Evolutionary conservation across 2,797 vertebrate species (phyloP), one percentile per base, ranked within the genome.

Genomic region (Sebastes iracundus): DNA sequence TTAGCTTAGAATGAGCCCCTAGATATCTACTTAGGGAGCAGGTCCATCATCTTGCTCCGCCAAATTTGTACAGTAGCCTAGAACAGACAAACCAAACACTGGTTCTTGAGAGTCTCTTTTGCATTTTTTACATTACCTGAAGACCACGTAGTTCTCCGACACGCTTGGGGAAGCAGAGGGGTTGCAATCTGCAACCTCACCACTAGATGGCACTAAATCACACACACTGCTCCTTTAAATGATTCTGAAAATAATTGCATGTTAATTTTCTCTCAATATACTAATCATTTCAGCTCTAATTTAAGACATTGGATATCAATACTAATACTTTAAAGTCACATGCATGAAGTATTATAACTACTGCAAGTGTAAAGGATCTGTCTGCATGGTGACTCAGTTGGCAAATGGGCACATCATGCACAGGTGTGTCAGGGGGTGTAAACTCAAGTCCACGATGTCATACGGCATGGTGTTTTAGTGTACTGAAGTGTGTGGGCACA

Each of bases 191-290:
- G 20, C 20, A 52, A 52, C 7, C 49, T 52, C 49, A n/a, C 49
- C 49, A n/a, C 49, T n/a, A 52, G 49, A 52, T n/a, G 49, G 3
- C 49, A 20, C 20, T n/a, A 52, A 52, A 52, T 52, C 2, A 10
- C 20, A 52, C 20, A n/a, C 20, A n/a, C 49, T 52, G 49, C 49
- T 20, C 49, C 49, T 52, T n/a, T 46, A 46, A 18, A 18, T 14
- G 23, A 5, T 22, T 30, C 18, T n/a, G 10, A 52, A 67, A 53
- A 32, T 53, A 53, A 8, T 18, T 55, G 7, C 66, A 69, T 23
- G n/a, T n/a, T 52, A 0, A 55, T 35, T 49, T 59, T 32, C 16
- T 49, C 2, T 38, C 12, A 38, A 38, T 38, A 0, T 0, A 38
- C 23, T 32, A 4, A 38, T 42, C 0, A 1, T 46, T 68, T 42